Conservation (phyloP, 2,888 invertebrate species). For the Ptilodon capucinus region DNA sequence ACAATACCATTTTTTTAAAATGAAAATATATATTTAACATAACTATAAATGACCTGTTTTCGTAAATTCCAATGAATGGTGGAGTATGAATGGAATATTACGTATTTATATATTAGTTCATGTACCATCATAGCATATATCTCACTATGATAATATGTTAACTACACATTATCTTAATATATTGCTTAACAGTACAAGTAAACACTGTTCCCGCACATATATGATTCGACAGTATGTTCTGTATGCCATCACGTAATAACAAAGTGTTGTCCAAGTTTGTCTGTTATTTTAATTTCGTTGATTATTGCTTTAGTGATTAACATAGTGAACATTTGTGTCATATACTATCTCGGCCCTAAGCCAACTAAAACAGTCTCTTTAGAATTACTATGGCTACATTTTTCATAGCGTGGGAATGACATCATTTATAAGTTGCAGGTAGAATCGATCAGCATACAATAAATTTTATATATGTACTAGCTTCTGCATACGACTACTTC, state of each 20-base stretch:
- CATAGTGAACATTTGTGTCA: slow-evolving; percentile 30
- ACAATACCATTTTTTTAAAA: too few relatives aligned
- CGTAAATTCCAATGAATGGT: slow-evolving; percentile 14
- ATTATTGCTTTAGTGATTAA: slow-evolving; percentile 33
- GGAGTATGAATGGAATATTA: slow-evolving; percentile 29
- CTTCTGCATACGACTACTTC: too few relatives aligned
- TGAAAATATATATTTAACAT: not conserved
- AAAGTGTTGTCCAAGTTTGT: slow-evolving; percentile 25
- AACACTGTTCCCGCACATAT: slow-evolving; percentile 28
- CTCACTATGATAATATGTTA: slow-evolving; percentile 31
- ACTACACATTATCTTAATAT: slow-evolving; percentile 23
- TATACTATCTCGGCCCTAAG: slow-evolving; percentile 23
- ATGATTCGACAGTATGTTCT: slow-evolving; percentile 12
- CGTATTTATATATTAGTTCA: slow-evolving; percentile 41
- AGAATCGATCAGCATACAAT: too few relatives aligned
- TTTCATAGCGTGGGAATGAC: too few relatives aligned
- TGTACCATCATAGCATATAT: slow-evolving; percentile 26
- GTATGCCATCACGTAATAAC: slow-evolving; percentile 15
- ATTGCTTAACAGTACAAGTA: slow-evolving; percentile 30
- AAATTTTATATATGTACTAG: too few relatives aligned
- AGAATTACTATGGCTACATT: too few relatives aligned
- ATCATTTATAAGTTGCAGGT: too few relatives aligned
- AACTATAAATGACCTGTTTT: not conserved
- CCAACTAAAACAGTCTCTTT: too few relatives aligned
- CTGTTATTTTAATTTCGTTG: slow-evolving; percentile 20